These are phyloP conservation scores for Xenopus petersii DNA, from an alignment of 2,797 vertebrate species.

Conservation along the genomic window DNA sequence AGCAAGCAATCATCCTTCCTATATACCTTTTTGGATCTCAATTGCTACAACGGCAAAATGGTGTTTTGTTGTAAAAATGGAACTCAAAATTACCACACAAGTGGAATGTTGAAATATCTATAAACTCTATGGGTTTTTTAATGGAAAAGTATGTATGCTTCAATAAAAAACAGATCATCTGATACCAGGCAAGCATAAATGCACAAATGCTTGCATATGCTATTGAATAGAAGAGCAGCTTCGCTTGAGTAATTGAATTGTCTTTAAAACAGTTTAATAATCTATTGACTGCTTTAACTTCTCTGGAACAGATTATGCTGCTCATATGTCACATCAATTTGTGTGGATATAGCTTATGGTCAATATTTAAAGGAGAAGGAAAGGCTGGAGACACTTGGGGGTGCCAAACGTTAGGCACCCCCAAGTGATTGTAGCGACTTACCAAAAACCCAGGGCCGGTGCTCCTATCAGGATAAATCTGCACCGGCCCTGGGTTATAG, in stretches of 20 bases:
- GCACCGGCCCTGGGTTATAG: too few species aligned
- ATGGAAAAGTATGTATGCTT: neutral
- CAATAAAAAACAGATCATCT: slow-evolving; percentile 7
- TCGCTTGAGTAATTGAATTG: slow-evolving; percentile 18
- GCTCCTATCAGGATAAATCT: too few species aligned
- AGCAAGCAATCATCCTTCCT: too few species aligned
- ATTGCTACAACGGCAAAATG: neutral
- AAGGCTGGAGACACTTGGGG: too few species aligned
- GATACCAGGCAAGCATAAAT: neutral
- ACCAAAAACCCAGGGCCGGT: too few species aligned
- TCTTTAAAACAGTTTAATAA: slow-evolving; percentile 24
- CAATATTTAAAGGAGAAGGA: too few species aligned
- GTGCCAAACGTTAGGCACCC: too few species aligned
- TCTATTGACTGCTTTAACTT: slow-evolving; percentile 11
- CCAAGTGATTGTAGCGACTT: too few species aligned
- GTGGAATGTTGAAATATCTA: neutral
- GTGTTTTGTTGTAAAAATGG: neutral
- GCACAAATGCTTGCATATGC: neutral
- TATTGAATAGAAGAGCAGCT: slow-evolving; percentile 14
- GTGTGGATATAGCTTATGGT: neutral
- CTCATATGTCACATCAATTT: slow-evolving; percentile 5
- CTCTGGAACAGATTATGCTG: neutral
- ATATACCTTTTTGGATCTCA: too few species aligned
- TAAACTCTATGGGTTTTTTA: neutral
- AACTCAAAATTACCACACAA: neutral